Conservation (phyloP, 2,888 invertebrate species). For the Cryptus armator region DNA sequence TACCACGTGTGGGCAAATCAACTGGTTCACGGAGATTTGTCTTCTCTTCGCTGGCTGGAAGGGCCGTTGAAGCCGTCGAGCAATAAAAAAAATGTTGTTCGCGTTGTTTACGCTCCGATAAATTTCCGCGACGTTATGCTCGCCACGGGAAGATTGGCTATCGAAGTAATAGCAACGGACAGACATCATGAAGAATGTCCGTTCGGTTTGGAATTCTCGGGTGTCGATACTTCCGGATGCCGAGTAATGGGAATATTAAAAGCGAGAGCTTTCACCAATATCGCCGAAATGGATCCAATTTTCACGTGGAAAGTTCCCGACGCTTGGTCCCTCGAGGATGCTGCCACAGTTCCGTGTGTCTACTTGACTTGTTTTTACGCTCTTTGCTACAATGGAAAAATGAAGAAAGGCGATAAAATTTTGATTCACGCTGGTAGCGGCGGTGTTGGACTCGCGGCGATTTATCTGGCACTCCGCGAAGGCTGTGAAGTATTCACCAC, state of each 20-base stretch:
- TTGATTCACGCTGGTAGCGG: slow-evolving; percentile 80
- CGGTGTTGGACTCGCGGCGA: too few species aligned
- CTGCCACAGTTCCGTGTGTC: slow-evolving; percentile 89
- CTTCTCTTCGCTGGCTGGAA: slow-evolving; percentile 93
- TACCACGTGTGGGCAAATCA: background rate
- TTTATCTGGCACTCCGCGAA: too few species aligned
- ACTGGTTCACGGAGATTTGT: slow-evolving; percentile 87
- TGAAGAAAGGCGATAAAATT: slow-evolving; percentile 84
- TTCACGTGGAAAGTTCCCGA: slow-evolving; percentile 87
- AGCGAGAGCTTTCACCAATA: slow-evolving; percentile 86
- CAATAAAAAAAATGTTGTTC: slow-evolving; percentile 8
- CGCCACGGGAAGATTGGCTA: slow-evolving; percentile 95
- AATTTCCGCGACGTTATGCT: slow-evolving; percentile 94
- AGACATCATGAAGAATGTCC: slow-evolving; percentile 89
- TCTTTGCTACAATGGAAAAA: slow-evolving; percentile 87
- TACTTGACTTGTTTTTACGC: slow-evolving; percentile 89
- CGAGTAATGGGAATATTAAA: slow-evolving; percentile 85
- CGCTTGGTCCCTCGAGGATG: slow-evolving; percentile 88
- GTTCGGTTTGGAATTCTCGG: slow-evolving; percentile 90
- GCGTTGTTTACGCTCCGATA: slow-evolving; percentile 86
- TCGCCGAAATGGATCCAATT: slow-evolving; percentile 85
- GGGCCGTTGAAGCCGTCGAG: slow-evolving; percentile 85
- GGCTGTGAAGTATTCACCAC: slow-evolving; percentile 89
- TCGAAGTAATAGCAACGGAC: slow-evolving; percentile 90
- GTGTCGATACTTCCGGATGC: slow-evolving; percentile 85